phyloP scores from a whole-genome alignment of 2,797 vertebrate genomes.

The Acrossocheilus wenchowensis region DNA sequence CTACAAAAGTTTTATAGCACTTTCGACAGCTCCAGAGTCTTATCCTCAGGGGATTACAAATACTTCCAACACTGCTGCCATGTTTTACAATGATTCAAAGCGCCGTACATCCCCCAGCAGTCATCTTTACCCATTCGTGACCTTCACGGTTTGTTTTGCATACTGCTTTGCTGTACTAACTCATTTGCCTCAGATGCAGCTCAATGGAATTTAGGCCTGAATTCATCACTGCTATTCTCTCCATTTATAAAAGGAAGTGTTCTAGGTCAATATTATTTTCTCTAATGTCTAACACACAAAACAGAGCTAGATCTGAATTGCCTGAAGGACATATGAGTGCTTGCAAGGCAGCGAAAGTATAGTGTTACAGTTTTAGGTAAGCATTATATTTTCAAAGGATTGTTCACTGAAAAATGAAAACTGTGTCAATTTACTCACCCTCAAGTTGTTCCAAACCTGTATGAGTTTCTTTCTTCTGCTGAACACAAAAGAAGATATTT shows the following conservation, averaged over 20 bases:
- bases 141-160: slow-evolving; percentile 7
- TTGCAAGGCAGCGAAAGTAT: not conserved
- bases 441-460: not conserved
- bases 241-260: not conserved
- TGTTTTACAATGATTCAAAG: slow-evolving; percentile 22
- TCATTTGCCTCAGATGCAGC: not conserved
- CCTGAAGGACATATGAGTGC: not conserved
- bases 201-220: not conserved
- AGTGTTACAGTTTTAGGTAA: not conserved
- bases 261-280: not conserved
- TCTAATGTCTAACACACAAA: not conserved
- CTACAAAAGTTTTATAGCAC: not conserved
- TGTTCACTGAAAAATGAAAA: no score
- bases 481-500: not conserved
- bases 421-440: not conserved
- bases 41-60: slow-evolving; percentile 22
- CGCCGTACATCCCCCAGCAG: not conserved
- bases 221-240: not conserved
- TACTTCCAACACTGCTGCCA: not conserved
- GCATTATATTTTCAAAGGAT: not conserved
- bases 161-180: not conserved
- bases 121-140: not conserved
- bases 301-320: not conserved
- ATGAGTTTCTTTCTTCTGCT: not conserved
- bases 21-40: slow-evolving; percentile 13